A percentile compares a stretch with the other conserved stretches of the same genome.
These are phyloP conservation scores for Formica aserva DNA, from an alignment of 2,888 invertebrate species.

Conservation along the genomic window DNA sequence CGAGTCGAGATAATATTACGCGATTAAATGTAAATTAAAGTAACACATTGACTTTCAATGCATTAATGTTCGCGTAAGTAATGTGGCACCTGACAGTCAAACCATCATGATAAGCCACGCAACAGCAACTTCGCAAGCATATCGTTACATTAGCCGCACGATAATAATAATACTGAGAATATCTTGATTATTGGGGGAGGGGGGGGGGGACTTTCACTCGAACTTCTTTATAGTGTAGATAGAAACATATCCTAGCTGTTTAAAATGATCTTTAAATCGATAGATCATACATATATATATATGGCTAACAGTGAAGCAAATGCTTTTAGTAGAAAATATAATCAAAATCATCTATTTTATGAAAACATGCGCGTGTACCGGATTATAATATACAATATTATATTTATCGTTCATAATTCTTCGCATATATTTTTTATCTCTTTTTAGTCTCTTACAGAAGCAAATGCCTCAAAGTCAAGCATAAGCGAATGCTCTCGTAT, in stretches of 20 bases:
- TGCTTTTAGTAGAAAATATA: background rate
- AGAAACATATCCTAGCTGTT: slow-evolving; percentile 34
- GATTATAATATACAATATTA: slow-evolving; percentile 16
- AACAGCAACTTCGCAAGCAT: slow-evolving; percentile 59
- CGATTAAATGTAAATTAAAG: slow-evolving; percentile 52
- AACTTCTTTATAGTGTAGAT: slow-evolving; percentile 15
- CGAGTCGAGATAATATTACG: slow-evolving; percentile 39
- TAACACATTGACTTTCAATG: slow-evolving; percentile 69
- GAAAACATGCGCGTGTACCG: background rate
- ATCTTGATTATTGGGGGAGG: slow-evolving; percentile 41
- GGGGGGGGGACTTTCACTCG: slow-evolving; percentile 28
- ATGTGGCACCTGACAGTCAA: slow-evolving; percentile 71
- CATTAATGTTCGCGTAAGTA: slow-evolving; percentile 65
- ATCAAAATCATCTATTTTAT: background rate
- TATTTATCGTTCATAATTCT: background rate
- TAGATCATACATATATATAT: background rate
- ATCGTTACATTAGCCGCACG: slow-evolving; percentile 41
- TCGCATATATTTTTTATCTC: background rate
- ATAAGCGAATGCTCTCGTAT: background rate
- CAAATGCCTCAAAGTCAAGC: background rate
- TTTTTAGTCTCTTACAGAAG: background rate
- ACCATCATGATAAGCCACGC: slow-evolving; percentile 69
- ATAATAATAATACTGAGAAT: slow-evolving; percentile 65
- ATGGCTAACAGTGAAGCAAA: background rate
- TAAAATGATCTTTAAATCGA: slow-evolving; percentile 41